These are phyloP conservation scores for Dromococcyx pavoninus DNA, from an alignment of 2,797 vertebrate species.

Conservation along the genomic window DNA sequence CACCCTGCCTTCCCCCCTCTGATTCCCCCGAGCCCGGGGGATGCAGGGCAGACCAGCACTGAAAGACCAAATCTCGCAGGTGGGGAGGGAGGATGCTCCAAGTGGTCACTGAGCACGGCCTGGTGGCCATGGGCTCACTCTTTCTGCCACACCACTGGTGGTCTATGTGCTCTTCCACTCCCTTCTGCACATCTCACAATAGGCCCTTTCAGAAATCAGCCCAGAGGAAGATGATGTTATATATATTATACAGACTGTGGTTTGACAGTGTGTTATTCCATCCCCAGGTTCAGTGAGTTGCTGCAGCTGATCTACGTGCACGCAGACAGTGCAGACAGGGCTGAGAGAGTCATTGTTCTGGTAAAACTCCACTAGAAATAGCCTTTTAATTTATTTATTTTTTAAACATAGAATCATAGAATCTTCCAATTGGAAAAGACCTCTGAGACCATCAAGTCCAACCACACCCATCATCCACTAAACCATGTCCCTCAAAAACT, in stretches of 20 bases:
- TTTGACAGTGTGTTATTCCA: background rate
- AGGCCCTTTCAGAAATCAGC: background rate
- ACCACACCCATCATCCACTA: too few species aligned
- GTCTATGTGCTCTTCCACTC: fast-evolving
- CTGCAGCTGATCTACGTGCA: background rate
- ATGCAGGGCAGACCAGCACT: fast-evolving
- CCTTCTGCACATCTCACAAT: background rate
- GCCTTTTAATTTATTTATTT: background rate
- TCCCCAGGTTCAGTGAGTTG: background rate
- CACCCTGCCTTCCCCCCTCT: fast-evolving
- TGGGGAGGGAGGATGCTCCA: background rate
- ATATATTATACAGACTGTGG: fast-evolving
- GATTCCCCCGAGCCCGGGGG: background rate
- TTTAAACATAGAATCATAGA: too few species aligned
- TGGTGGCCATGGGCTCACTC: background rate
- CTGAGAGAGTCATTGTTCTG: background rate
- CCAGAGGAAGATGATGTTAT: fast-evolving
- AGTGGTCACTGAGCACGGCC: background rate
- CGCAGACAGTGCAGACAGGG: background rate
- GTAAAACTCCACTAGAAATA: background rate
- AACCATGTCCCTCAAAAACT: too few species aligned
- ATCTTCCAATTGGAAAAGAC: too few species aligned
- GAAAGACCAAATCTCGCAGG: fast-evolving
- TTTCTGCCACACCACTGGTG: fast-evolving
- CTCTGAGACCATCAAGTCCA: too few species aligned